Conservation (phyloP, 2,888 invertebrate species). For the Arge pagana region DNA sequence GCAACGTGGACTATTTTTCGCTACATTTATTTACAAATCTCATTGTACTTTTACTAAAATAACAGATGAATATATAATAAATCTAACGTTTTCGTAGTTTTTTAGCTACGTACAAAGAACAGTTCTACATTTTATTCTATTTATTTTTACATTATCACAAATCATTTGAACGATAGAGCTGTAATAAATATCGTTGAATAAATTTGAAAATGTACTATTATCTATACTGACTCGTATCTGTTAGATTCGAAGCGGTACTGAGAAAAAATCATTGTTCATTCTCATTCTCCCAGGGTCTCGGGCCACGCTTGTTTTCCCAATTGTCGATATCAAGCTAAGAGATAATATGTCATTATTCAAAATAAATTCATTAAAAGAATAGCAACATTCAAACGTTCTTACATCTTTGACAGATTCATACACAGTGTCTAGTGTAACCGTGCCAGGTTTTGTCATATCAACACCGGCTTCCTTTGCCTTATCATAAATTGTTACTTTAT, state of each 20-base stretch:
- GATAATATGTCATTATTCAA: slow-evolving; percentile 13
- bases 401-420: slow-evolving; percentile 73
- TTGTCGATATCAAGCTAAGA: slow-evolving; percentile 71
- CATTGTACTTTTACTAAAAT: not conserved
- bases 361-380: not conserved
- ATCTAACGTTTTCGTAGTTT: slow-evolving; percentile 12
- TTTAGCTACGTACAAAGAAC: slow-evolving; percentile 1
- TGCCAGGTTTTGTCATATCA: slow-evolving; percentile 66
- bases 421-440: slow-evolving; percentile 74
- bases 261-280: no score
- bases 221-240: no score
- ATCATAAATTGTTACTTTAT: slow-evolving; percentile 64
- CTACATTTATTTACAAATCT: slow-evolving; percentile 3
- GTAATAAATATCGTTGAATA: slow-evolving; percentile 8
- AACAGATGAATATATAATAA: slow-evolving; percentile 1
- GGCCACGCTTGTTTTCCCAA: slow-evolving; percentile 85
- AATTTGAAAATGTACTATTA: slow-evolving; percentile 8
- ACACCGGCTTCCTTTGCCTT: slow-evolving; percentile 72
- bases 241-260: no score
- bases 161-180: slow-evolving; percentile 1
- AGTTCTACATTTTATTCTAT: slow-evolving; percentile 6
- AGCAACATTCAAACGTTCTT: slow-evolving; percentile 16
- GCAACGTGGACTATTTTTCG: slow-evolving; percentile 6
- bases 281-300: slow-evolving; percentile 88
- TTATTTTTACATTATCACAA: slow-evolving; percentile 6